phyloP scores from a whole-genome alignment of 2,113 vertebrate genomes.

The Ploceus nigricollis region DNA sequence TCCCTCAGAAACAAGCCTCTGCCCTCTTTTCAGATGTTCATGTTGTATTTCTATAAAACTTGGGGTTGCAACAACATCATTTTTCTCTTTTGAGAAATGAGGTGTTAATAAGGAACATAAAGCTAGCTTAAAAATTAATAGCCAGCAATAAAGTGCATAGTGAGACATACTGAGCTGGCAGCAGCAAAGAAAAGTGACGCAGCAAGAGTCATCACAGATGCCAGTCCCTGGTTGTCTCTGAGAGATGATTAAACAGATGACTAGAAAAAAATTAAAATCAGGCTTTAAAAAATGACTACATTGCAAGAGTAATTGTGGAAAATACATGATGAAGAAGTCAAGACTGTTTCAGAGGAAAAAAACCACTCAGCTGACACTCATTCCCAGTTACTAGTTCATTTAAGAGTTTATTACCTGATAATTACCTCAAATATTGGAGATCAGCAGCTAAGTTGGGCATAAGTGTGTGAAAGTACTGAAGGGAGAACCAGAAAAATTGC shows the following conservation, averaged over 20 bases:
- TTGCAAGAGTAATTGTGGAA: background rate
- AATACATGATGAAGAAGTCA: background rate
- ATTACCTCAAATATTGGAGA: background rate
- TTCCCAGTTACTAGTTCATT: background rate
- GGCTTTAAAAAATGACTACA: background rate
- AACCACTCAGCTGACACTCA: background rate
- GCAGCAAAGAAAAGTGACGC: background rate
- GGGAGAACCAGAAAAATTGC: background rate
- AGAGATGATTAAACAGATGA: background rate
- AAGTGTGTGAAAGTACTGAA: background rate
- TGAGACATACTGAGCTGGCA: background rate
- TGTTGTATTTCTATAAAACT: background rate
- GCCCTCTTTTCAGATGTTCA: background rate
- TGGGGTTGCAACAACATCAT: background rate
- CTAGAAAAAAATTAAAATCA: background rate
- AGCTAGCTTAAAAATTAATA: conserved; percentile 6
- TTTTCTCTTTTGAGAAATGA: background rate
- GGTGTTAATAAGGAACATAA: background rate
- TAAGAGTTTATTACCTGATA: background rate
- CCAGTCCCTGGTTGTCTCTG: background rate
- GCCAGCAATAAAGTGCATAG: background rate
- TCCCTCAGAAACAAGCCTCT: background rate
- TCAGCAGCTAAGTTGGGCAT: background rate
- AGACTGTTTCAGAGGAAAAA: background rate
- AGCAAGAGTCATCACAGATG: background rate